Evolutionary conservation across 2,113 vertebrate species (phyloP).

Genomic region (Triplophysa siluroides): DNA sequence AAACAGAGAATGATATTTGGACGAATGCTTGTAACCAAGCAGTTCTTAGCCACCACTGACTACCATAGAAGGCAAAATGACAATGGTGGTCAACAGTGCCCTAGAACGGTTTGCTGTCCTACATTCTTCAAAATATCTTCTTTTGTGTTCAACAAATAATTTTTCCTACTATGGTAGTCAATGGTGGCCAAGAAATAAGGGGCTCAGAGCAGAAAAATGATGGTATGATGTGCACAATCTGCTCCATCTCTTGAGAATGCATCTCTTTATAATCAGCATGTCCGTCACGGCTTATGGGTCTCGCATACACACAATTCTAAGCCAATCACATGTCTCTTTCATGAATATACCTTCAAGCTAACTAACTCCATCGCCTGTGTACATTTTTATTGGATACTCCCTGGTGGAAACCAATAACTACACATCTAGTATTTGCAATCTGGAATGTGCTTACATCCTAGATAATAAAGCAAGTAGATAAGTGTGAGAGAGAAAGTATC

Average conservation of each 20-base stretch:
- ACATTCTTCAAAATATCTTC: too few species aligned
- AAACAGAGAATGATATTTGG: too few species aligned
- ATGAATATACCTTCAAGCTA: slow-evolving; percentile 13
- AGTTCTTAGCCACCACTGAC: too few species aligned
- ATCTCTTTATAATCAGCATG: slow-evolving; percentile 12
- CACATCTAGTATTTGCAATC: not conserved
- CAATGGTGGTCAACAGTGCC: too few species aligned
- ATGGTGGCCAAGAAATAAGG: not conserved
- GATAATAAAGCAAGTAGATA: slow-evolving; percentile 19
- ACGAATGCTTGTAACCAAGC: too few species aligned
- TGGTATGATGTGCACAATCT: not conserved
- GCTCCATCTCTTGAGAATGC: not conserved
- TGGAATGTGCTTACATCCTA: slow-evolving; percentile 14
- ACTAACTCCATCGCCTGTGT: slow-evolving; percentile 10
- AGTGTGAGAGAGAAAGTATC: slow-evolving; percentile 1
- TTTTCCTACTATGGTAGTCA: too few species aligned
- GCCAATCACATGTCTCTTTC: slow-evolving; percentile 12
- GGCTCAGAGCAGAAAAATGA: slow-evolving; percentile 5
- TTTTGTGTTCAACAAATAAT: too few species aligned
- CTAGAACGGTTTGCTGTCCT: too few species aligned
- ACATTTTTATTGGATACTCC: not conserved
- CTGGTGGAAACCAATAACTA: not conserved
- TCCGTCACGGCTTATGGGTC: slow-evolving; percentile 6
- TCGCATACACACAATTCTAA: slow-evolving; percentile 14
- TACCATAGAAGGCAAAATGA: too few species aligned